A percentile compares a stretch with the other conserved stretches of the same genome.
Evolutionary conservation across 1,140 invertebrate species (phyloP).

Genomic region (Augochlora pura): DNA sequence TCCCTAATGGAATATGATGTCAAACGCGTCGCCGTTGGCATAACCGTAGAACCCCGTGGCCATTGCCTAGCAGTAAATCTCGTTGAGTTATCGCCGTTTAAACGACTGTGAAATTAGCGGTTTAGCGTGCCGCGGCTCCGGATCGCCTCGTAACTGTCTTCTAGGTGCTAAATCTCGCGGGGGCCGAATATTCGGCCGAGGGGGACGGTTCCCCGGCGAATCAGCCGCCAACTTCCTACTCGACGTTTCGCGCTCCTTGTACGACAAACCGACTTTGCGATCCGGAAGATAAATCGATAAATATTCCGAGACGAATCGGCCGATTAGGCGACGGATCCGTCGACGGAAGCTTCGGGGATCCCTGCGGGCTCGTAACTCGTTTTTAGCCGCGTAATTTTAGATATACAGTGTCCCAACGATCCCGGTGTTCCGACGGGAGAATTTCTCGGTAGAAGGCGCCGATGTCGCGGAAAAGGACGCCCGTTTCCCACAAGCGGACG

Average conservation of each 20-base stretch:
- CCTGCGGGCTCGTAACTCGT: slow-evolving; percentile 23
- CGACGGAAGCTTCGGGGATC: neutral
- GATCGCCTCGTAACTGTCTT: slow-evolving; percentile 77
- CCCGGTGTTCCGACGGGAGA: neutral
- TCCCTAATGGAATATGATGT: slow-evolving; percentile 79
- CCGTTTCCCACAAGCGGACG: slow-evolving; percentile 65
- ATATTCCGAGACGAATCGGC: too few species aligned
- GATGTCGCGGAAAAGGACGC: slow-evolving; percentile 63
- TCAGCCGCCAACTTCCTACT: too few species aligned
- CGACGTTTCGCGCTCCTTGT: too few species aligned
- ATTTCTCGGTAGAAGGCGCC: slow-evolving; percentile 45
- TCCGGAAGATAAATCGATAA: too few species aligned
- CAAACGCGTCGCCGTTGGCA: slow-evolving; percentile 51
- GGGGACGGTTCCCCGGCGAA: neutral
- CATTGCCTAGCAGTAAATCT: slow-evolving; percentile 73
- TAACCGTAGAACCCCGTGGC: too few species aligned
- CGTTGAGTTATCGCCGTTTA: slow-evolving; percentile 78
- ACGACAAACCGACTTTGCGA: too few species aligned
- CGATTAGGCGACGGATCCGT: too few species aligned
- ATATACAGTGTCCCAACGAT: neutral
- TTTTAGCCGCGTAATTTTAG: slow-evolving; percentile 38
- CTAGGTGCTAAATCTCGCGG: slow-evolving; percentile 77
- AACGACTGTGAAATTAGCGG: slow-evolving; percentile 81
- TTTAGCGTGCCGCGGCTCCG: slow-evolving; percentile 63
- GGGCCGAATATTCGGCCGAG: neutral